These are phyloP conservation scores for Cynodonichthys magdalenae DNA, from an alignment of 2,797 vertebrate genomes.

Conservation along the genomic window DNA sequence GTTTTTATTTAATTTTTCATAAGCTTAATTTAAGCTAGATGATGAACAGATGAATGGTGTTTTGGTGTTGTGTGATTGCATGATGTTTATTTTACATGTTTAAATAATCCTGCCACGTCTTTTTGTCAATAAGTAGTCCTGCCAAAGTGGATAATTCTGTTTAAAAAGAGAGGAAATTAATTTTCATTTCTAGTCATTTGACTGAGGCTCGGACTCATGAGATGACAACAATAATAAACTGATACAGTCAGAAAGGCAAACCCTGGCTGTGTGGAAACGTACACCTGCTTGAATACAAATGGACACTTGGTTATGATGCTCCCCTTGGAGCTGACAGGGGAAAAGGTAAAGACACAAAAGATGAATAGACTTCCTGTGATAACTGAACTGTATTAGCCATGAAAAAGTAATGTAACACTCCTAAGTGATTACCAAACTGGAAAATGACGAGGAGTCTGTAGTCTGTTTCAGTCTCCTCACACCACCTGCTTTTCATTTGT, in stretches of 20 bases:
- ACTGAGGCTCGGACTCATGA: constrained; percentile 29
- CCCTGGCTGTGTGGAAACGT: constrained; percentile 30
- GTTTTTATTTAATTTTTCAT: too few relatives aligned
- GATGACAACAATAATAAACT: constrained; percentile 76
- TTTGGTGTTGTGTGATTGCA: constrained; percentile 8
- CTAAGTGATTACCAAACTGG: constrained; percentile 16
- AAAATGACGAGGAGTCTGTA: too few relatives aligned
- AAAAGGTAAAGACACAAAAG: constrained; percentile 24
- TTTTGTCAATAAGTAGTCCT: constrained; percentile 58
- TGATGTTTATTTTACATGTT: constrained; percentile 44
- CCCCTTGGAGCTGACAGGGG: constrained; percentile 42
- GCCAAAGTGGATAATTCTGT: constrained; percentile 50
- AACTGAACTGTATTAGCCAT: constrained; percentile 43
- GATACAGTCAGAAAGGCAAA: constrained; percentile 58
- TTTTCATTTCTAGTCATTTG: constrained; percentile 62
- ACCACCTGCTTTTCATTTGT: neutral
- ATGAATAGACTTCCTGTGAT: constrained; percentile 47
- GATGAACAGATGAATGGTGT: constrained; percentile 39
- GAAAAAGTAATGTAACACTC: constrained; percentile 26
- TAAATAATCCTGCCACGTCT: constrained; percentile 51
- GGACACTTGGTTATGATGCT: constrained; percentile 31
- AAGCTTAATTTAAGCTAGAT: constrained; percentile 40
- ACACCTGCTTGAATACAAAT: constrained; percentile 12
- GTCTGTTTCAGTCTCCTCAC: too few relatives aligned
- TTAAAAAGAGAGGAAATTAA: constrained; percentile 69